phyloP scores from a whole-genome alignment of 2,113 vertebrate species.

The Nesogale talazaci region DNA sequence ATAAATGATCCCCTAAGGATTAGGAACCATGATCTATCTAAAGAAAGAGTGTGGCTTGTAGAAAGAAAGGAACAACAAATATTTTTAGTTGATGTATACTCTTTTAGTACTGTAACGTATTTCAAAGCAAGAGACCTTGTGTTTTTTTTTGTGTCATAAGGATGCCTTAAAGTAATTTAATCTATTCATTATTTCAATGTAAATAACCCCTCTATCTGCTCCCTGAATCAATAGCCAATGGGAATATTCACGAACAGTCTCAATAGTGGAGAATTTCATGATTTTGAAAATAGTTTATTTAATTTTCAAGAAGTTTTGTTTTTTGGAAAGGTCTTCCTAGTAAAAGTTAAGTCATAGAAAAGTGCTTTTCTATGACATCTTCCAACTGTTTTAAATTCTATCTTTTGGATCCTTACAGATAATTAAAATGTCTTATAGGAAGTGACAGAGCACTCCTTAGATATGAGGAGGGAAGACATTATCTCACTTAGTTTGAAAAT shows the following conservation, averaged over 20 bases:
- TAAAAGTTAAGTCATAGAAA: too few relatives aligned
- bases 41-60: neutral
- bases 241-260: neutral
- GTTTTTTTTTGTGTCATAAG: neutral
- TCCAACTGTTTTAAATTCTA: neutral
- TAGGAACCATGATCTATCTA: neutral
- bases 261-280: neutral
- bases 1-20: neutral
- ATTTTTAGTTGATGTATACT: neutral
- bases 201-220: neutral
- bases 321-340: neutral
- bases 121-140: neutral
- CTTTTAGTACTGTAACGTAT: neutral
- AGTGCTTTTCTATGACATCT: neutral
- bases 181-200: neutral
- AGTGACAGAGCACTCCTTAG: too few relatives aligned
- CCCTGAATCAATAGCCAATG: neutral
- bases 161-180: neutral
- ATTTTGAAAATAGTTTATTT: conserved; percentile 14
- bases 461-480: too few relatives aligned
- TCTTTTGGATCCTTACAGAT: neutral
- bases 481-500: too few relatives aligned
- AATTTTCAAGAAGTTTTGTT: neutral
- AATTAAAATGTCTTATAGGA: neutral
- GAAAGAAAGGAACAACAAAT: neutral